Base-by-base conservation (phyloP, 2,113 vertebrate species). In the Gadus chalcogrammus region DNA sequence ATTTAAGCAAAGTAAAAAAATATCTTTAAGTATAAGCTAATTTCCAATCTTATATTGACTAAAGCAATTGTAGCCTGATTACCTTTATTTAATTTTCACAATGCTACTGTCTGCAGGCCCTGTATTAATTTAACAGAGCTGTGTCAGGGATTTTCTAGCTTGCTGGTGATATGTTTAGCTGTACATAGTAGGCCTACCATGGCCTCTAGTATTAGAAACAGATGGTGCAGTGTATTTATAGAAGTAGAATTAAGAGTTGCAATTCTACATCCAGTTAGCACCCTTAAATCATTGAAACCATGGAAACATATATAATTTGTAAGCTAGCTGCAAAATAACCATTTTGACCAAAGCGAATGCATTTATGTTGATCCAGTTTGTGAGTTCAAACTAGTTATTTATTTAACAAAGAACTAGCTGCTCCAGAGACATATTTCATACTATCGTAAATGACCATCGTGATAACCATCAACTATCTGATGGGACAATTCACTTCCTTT, bases 151-250 rank as follows among this genome's bases (percentile, higher is more conserved):
- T 35, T 12, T 18, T 7, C 12, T 20, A 15, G 15, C 20, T 42
- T 8, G 56, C 31, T 13, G 55, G 22, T 2, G 84, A 65, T 80
- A 82, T 64, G 80, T 87, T 83, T 77, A 79, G 82, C 78, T 64
- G 17, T 73, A 75, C 83, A 13, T n/a, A n/a, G 55, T 58, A 58
- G 42, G 12, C 59, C n/a, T 61, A 4, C 7, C 60, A 61, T 7
- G 67, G 80, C 55, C 1, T 12, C 71, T 85, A 87, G 83, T 76
- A 69, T 58, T 79, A 77, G 20, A 15, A 82, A 85, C 88, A 90
- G 88, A 64, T 89, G 88, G 80, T 78, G 80, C 70, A 9, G 59
- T 18, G 77, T 90, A 90, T 86, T 90, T 87, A 2, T 80, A 84
- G 84, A 81, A 22, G 15, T 35, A 0, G 77, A 82, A 80, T 80